Evolutionary conservation across 2,888 invertebrate genomes (phyloP).

Genomic region (Loripinus fragilis): DNA sequence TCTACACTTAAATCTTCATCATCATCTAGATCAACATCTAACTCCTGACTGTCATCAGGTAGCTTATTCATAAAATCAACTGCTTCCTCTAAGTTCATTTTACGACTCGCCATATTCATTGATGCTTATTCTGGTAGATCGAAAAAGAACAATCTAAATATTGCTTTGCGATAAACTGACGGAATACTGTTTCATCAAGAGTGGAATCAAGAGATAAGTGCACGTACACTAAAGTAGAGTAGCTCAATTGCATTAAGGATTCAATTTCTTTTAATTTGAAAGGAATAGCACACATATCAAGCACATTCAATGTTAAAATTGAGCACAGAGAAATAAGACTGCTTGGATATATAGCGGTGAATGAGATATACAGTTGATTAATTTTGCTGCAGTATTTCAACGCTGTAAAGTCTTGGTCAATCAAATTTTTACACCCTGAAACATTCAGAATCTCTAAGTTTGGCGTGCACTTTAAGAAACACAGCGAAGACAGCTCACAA

Average conservation of each 20-base stretch:
- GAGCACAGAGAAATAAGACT: conserved; percentile 29
- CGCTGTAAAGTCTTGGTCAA: conserved; percentile 32
- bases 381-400: conserved; percentile 28
- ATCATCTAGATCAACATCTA: too few species aligned
- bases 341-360: conserved; percentile 36
- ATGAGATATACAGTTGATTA: conserved; percentile 41
- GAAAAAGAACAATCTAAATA: conserved; percentile 12
- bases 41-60: not conserved
- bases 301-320: conserved; percentile 24
- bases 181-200: not conserved
- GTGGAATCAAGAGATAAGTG: not conserved
- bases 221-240: not conserved
- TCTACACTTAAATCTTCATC: not conserved
- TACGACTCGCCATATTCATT: not conserved
- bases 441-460: conserved; percentile 36
- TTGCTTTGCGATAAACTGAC: not conserved
- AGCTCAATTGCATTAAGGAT: not conserved
- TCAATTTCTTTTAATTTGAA: not conserved
- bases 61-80: not conserved
- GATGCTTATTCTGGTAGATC: not conserved
- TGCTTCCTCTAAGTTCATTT: not conserved
- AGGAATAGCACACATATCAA: conserved; percentile 34
- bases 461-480: conserved; percentile 20
- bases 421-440: conserved; percentile 29
- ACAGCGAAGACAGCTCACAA: conserved; percentile 34